These are phyloP conservation scores for Parnassius apollo DNA, from an alignment of 2,888 invertebrate species.

Conservation along the genomic window DNA sequence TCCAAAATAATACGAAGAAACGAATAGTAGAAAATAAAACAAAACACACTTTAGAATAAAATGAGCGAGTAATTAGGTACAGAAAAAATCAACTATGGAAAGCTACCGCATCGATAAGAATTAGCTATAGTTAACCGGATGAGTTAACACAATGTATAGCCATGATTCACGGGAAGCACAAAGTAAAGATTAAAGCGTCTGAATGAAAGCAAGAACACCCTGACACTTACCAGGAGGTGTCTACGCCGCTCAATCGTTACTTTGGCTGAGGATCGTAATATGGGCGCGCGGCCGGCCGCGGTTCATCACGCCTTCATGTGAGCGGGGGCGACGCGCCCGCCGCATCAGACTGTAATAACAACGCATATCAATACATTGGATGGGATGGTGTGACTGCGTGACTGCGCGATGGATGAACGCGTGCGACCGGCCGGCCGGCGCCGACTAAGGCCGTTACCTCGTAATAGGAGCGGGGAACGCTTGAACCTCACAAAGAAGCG, in stretches of 20 bases:
- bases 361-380: constrained; percentile 73
- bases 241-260: constrained; percentile 76
- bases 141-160: constrained; percentile 41
- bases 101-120: constrained; percentile 42
- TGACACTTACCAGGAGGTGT: constrained; percentile 80
- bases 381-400: constrained; percentile 66
- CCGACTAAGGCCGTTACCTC: constrained; percentile 84
- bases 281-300: constrained; percentile 75
- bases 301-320: constrained; percentile 75
- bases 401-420: constrained; percentile 68
- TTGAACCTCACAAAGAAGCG: constrained; percentile 89
- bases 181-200: constrained; percentile 79
- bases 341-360: constrained; percentile 77
- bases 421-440: constrained; percentile 54
- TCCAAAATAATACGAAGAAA: background rate
- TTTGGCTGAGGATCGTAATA: constrained; percentile 71
- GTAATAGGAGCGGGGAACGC: constrained; percentile 88
- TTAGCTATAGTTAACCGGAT: constrained; percentile 35
- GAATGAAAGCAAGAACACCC: constrained; percentile 78
- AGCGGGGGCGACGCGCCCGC: constrained; percentile 52
- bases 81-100: constrained; percentile 33
- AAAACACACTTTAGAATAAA: constrained; percentile 7
- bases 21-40: background rate
- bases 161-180: constrained; percentile 71
- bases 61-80: constrained; percentile 19